Evolutionary conservation across 2,113 vertebrate species (phyloP).

Genomic region (Myrmophylax atrothorax): DNA sequence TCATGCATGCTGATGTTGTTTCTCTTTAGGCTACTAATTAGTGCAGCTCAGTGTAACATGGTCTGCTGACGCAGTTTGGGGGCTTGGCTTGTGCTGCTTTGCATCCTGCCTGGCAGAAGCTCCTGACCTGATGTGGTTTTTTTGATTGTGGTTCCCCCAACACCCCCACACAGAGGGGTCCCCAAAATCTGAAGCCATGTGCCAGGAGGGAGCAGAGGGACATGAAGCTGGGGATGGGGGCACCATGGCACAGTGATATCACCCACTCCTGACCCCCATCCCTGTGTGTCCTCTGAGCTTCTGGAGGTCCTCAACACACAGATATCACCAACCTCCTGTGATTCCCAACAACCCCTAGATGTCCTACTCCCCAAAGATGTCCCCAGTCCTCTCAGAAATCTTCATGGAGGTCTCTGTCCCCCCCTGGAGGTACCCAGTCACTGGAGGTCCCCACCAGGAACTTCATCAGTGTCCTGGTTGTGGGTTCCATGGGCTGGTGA

Average conservation of each 20-base stretch:
- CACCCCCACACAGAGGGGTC: background rate
- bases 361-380: background rate
- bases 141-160: background rate
- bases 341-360: background rate
- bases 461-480: background rate
- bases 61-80: background rate
- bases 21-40: constrained; percentile 28
- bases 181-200: background rate
- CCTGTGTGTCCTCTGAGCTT: background rate
- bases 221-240: background rate
- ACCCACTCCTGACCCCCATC: background rate
- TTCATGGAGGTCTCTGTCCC: background rate
- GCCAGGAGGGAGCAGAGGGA: background rate
- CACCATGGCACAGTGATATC: background rate
- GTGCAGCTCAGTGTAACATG: background rate
- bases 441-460: background rate
- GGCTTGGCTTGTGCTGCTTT: background rate
- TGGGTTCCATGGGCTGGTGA: background rate
- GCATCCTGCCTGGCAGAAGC: background rate
- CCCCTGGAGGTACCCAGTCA: no score
- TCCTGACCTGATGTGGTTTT: background rate
- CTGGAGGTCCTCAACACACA: background rate
- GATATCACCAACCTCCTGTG: fast-evolving
- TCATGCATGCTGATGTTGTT: background rate
- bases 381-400: background rate